Percentiles rank a stretch among this genome's conserved stretches.
phyloP scores from a whole-genome alignment of 2,797 vertebrate species.

The Cyprinodon diabolis region DNA sequence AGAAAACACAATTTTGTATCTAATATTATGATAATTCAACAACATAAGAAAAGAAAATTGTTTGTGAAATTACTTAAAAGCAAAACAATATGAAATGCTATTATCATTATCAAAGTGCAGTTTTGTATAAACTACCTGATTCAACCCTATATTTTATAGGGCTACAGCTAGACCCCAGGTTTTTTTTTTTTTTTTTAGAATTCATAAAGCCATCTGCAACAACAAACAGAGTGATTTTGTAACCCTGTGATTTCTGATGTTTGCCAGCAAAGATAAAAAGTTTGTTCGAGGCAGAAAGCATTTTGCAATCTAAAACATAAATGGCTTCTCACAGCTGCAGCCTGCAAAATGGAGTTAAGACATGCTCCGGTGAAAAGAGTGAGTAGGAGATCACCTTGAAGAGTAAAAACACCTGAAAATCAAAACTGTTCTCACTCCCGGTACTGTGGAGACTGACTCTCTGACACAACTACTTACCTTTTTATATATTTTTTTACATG shows the following conservation, averaged over 20 bases:
- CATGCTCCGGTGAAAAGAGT: neutral
- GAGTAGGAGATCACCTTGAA: neutral
- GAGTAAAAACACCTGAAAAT: neutral
- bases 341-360: neutral
- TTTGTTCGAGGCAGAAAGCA: constrained; percentile 1
- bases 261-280: neutral
- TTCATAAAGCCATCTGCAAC: neutral
- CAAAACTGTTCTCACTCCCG: neutral
- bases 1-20: neutral
- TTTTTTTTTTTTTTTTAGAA: neutral
- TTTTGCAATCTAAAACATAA: constrained; percentile 2
- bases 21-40: neutral
- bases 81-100: no score
- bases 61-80: no score
- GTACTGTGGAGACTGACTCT: neutral
- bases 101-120: neutral
- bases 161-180: neutral
- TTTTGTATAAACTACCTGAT: neutral
- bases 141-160: neutral
- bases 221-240: neutral
- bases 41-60: neutral
- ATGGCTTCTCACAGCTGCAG: neutral
- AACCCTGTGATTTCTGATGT: neutral
- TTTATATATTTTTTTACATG: neutral
- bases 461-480: neutral